A percentile compares a stretch with the other conserved stretches of the same genome.
Conservation (phyloP, 2,113 vertebrate species). For the Zosterops japonicus region DNA sequence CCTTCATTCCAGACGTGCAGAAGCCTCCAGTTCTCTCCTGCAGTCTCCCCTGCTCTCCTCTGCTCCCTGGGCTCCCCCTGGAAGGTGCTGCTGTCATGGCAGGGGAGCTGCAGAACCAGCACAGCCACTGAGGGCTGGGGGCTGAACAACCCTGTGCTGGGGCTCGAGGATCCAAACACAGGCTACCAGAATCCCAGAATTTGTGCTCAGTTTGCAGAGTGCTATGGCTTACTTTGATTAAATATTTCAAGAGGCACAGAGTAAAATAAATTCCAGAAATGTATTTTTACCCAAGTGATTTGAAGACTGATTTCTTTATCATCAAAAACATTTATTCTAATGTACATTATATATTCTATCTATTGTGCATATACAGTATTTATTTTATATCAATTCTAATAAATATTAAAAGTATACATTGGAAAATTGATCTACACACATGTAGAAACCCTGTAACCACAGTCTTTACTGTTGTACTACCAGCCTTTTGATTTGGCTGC, state of each 20-base stretch:
- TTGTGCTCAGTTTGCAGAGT: not conserved
- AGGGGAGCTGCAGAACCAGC: constrained; percentile 54
- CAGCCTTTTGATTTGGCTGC: not conserved
- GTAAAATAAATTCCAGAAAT: not conserved
- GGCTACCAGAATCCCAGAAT: not conserved
- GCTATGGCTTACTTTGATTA: not conserved
- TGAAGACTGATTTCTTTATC: not conserved
- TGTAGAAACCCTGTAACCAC: not conserved
- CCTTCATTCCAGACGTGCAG: not conserved
- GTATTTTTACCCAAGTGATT: not conserved
- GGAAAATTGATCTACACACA: not conserved
- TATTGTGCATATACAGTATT: not conserved
- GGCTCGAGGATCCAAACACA: constrained; percentile 42
- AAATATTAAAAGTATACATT: not conserved
- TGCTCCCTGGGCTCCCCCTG: constrained; percentile 66
- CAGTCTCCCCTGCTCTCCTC: not conserved
- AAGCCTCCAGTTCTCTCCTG: not conserved
- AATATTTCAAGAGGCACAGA: not conserved
- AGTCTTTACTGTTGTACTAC: not conserved
- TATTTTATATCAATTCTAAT: not conserved
- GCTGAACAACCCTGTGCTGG: constrained; percentile 52
- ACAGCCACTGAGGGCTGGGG: constrained; percentile 26
- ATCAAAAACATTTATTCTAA: not conserved
- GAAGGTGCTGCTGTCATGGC: constrained; percentile 57
- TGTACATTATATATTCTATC: not conserved